These are phyloP conservation scores for Machimus rusticus DNA, from an alignment of 2,888 invertebrate species.

Conservation along the genomic window DNA sequence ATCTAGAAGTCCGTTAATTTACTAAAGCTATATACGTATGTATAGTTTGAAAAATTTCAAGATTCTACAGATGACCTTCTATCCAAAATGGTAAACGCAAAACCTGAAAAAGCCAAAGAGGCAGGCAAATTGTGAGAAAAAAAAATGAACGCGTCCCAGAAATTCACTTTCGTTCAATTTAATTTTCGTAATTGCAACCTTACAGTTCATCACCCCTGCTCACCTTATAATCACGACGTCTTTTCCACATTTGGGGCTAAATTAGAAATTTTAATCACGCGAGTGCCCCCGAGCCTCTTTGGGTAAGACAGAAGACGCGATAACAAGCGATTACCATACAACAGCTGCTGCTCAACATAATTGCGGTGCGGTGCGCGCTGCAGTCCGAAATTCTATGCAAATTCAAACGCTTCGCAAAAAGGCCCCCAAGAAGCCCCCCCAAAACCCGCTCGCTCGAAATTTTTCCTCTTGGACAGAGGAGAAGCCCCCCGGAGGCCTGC, in stretches of 20 bases:
- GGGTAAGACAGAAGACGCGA: conserved; percentile 1
- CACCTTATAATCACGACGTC: not conserved
- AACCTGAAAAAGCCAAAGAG: not conserved
- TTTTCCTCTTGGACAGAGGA: not conserved
- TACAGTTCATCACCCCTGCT: not conserved
- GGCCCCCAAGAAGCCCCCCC: not conserved
- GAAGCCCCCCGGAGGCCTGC: not conserved
- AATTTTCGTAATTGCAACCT: conserved; percentile 5
- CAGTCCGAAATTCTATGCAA: conserved; percentile 23
- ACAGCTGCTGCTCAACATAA: conserved; percentile 11
- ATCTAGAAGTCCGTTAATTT: not conserved
- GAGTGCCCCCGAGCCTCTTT: not conserved
- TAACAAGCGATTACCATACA: conserved; percentile 25
- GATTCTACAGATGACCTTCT: not conserved
- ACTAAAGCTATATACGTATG: too few relatives aligned
- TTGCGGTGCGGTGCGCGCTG: not conserved
- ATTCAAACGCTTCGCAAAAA: conserved; percentile 13
- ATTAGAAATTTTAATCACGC: conserved; percentile 4
- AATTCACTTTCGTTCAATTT: conserved; percentile 3
- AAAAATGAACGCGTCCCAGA: not conserved
- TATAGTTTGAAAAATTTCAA: not conserved
- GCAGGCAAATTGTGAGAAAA: not conserved
- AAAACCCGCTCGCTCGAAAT: not conserved
- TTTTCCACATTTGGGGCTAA: not conserved
- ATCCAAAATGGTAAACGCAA: not conserved